Evolutionary conservation across 2,888 invertebrate species (phyloP).

Genomic region (Agrochola lota): DNA sequence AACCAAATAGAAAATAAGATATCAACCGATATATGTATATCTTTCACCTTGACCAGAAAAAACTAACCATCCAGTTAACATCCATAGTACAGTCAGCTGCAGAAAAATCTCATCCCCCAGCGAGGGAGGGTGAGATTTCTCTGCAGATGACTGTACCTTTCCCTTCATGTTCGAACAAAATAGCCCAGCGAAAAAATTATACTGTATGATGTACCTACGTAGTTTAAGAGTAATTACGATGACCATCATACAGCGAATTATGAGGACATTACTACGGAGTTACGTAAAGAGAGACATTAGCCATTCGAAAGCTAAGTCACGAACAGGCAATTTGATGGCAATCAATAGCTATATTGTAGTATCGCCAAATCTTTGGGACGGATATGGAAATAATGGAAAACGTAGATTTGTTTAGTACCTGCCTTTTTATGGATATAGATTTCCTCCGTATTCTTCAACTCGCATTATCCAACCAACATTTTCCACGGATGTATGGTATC

Average conservation of each 20-base stretch:
- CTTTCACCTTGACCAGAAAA: too few species aligned
- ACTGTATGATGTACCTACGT: slow-evolving; percentile 18
- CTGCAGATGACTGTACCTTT: not conserved
- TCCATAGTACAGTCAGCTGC: too few species aligned
- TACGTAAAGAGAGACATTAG: slow-evolving; percentile 88
- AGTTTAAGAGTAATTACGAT: slow-evolving; percentile 58
- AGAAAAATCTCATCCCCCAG: too few species aligned
- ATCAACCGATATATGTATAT: too few species aligned
- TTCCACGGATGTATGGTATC: not conserved
- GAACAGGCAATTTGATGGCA: slow-evolving; percentile 86
- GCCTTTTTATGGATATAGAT: not conserved
- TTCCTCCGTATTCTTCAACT: not conserved
- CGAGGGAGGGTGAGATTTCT: too few species aligned
- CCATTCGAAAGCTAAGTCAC: slow-evolving; percentile 81
- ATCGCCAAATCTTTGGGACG: slow-evolving; percentile 29
- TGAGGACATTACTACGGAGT: slow-evolving; percentile 66
- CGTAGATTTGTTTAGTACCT: not conserved
- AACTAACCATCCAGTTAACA: too few species aligned
- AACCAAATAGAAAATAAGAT: too few species aligned
- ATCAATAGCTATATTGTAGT: slow-evolving; percentile 78
- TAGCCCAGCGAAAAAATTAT: slow-evolving; percentile 30
- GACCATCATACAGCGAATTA: slow-evolving; percentile 60
- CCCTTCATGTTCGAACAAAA: not conserved
- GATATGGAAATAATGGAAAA: not conserved
- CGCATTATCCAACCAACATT: not conserved